Evolutionary conservation across 2,888 invertebrate genomes (phyloP).

Genomic region (Altica lythri): DNA sequence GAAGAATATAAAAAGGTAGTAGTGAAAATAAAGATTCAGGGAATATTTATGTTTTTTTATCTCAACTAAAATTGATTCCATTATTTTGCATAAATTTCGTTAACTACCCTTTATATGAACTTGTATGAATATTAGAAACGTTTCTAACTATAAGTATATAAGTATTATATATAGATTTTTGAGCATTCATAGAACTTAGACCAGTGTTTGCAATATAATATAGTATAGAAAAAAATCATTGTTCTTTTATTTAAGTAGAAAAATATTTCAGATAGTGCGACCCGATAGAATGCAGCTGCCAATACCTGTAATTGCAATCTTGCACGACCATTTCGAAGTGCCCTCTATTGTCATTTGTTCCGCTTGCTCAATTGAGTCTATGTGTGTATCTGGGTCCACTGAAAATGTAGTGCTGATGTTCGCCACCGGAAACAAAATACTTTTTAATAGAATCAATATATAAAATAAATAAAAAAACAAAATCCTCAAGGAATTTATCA

Average conservation of each 20-base stretch:
- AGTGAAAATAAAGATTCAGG: too few relatives aligned
- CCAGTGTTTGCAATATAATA: constrained; percentile 9
- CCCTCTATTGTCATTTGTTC: constrained; percentile 98
- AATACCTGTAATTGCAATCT: constrained; percentile 98
- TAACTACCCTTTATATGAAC: constrained; percentile 13
- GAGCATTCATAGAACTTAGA: constrained; percentile 20
- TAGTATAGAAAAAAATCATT: constrained; percentile 12
- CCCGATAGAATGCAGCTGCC: constrained; percentile 59
- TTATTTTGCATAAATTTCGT: background rate
- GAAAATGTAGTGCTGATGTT: constrained; percentile 90
- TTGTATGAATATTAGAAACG: constrained; percentile 23
- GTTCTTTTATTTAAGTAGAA: background rate
- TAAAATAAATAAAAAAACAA: constrained; percentile 8
- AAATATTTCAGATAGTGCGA: constrained; percentile 28
- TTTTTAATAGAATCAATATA: constrained; percentile 19
- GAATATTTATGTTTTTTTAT: too few relatives aligned
- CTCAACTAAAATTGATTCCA: background rate
- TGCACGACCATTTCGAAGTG: constrained; percentile 99
- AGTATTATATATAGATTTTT: too few relatives aligned
- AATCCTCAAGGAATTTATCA: background rate
- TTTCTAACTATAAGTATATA: constrained; percentile 1
- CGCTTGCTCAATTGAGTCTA: constrained; percentile 96
- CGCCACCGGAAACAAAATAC: constrained; percentile 50
- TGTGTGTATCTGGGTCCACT: constrained; percentile 97
- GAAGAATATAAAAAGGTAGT: too few relatives aligned